A percentile compares a stretch with the other conserved stretches of the same genome.
These are phyloP conservation scores for Aelia acuminata DNA, from an alignment of 2,888 invertebrate genomes.

Conservation along the genomic window DNA sequence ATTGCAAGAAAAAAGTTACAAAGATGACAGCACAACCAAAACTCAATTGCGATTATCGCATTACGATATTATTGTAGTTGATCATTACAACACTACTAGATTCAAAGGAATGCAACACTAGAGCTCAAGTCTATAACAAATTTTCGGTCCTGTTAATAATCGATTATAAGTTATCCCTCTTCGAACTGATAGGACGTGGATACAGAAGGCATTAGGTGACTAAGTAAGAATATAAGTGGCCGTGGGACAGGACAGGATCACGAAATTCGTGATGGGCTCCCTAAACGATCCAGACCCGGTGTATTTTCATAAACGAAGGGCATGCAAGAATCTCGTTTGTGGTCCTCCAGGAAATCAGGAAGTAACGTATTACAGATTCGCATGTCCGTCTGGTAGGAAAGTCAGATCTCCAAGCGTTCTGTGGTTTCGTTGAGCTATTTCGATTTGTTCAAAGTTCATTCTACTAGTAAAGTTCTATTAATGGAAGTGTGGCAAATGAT, in stretches of 20 bases:
- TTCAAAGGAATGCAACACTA: neutral
- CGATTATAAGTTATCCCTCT: neutral
- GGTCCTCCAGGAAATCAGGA: slow-evolving; percentile 10
- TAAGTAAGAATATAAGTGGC: slow-evolving; percentile 38
- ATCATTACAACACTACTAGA: neutral
- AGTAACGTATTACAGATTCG: neutral
- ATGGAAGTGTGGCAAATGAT: neutral
- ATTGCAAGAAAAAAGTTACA: no score
- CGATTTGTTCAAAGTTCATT: neutral
- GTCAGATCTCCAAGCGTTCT: neutral
- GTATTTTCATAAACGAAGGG: slow-evolving; percentile 44
- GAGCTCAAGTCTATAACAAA: neutral
- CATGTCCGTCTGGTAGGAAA: neutral
- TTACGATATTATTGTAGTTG: no score
- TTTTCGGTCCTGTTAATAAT: neutral
- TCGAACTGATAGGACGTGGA: neutral
- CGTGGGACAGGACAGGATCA: slow-evolving; percentile 29
- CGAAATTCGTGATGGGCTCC: slow-evolving; percentile 39
- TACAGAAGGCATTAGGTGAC: slow-evolving; percentile 25
- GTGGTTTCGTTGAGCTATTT: neutral
- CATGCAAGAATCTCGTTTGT: slow-evolving; percentile 37
- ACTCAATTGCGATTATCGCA: no score
- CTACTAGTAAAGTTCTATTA: neutral
- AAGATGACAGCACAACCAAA: no score
- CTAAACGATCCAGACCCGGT: slow-evolving; percentile 13